A percentile compares a stretch with the other conserved stretches of the same genome.
Evolutionary conservation across 2,797 vertebrate genomes (phyloP).

Genomic region (Cossypha caffra): DNA sequence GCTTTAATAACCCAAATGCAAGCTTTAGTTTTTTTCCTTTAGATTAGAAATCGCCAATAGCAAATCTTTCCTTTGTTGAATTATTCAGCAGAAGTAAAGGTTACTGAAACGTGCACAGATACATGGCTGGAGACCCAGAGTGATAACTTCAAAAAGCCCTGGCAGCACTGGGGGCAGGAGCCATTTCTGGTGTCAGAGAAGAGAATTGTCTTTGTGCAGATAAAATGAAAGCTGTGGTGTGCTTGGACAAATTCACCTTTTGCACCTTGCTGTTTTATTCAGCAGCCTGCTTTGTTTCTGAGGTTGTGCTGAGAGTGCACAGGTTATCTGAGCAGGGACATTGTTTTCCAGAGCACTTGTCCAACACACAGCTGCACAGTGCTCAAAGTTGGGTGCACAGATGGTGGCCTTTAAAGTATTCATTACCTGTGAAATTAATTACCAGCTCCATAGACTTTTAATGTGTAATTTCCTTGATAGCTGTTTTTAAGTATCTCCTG

Average conservation of each 20-base stretch:
- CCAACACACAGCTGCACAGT: rapidly evolving
- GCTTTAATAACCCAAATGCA: conserved; percentile 1
- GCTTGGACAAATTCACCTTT: background rate
- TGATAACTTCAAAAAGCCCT: background rate
- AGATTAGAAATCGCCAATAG: background rate
- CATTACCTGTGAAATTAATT: background rate
- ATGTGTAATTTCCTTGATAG: background rate
- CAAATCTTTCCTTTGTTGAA: conserved; percentile 30
- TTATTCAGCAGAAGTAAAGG: conserved; percentile 32
- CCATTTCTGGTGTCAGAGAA: background rate
- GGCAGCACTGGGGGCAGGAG: background rate
- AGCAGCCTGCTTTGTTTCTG: background rate
- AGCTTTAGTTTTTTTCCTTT: conserved; percentile 18
- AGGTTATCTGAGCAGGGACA: background rate
- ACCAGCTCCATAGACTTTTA: background rate
- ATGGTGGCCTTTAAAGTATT: background rate
- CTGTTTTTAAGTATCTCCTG: background rate
- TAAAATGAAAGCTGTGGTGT: background rate
- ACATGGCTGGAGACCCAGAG: background rate
- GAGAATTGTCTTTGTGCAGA: background rate
- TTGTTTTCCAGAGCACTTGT: conserved; percentile 8
- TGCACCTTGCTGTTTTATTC: background rate
- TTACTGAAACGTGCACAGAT: background rate
- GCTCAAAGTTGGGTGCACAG: background rate
- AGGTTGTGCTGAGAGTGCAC: background rate